Percentiles rank a stretch among this genome's conserved stretches.
phyloP scores from a whole-genome alignment of 1,140 invertebrate genomes.

The Eumeta japonica region DNA sequence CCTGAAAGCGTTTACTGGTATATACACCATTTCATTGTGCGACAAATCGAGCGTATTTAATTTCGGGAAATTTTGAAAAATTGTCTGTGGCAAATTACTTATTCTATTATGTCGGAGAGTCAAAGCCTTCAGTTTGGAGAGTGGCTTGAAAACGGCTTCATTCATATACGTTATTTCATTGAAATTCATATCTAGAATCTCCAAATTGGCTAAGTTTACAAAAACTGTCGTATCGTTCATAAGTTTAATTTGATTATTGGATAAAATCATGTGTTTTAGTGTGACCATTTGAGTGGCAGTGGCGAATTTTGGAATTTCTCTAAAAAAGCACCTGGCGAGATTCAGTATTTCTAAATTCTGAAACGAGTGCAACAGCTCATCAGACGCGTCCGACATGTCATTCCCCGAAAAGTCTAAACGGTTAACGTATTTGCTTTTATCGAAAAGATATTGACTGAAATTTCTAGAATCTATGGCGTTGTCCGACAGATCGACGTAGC shows the following conservation, averaged over 20 bases:
- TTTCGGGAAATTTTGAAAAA: constrained; percentile 28
- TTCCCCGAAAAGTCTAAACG: constrained; percentile 32
- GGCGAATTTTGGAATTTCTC: constrained; percentile 26
- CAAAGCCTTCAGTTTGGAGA: constrained; percentile 28
- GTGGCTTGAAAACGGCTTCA: constrained; percentile 22
- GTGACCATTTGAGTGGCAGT: constrained; percentile 22
- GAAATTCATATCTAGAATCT: constrained; percentile 24
- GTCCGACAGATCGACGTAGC: constrained; percentile 26
- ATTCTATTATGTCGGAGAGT: constrained; percentile 28
- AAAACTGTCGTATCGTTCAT: constrained; percentile 17
- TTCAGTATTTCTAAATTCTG: constrained; percentile 22
- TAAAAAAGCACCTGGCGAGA: constrained; percentile 28
- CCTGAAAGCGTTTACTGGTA: constrained; percentile 31
- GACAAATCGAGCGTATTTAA: constrained; percentile 30
- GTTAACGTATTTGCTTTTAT: constrained; percentile 17
- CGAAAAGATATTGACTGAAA: constrained; percentile 26
- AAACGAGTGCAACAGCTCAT: constrained; percentile 24
- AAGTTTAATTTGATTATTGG: constrained; percentile 24
- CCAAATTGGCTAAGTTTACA: constrained; percentile 16
- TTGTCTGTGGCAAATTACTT: constrained; percentile 21
- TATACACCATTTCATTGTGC: constrained; percentile 23
- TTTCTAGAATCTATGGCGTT: constrained; percentile 25
- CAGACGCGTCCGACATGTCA: constrained; percentile 27
- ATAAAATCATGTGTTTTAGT: constrained; percentile 25
- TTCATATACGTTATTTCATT: constrained; percentile 29